These are phyloP conservation scores for Anthoscopus minutus DNA, from an alignment of 2,113 vertebrate species.

Conservation along the genomic window DNA sequence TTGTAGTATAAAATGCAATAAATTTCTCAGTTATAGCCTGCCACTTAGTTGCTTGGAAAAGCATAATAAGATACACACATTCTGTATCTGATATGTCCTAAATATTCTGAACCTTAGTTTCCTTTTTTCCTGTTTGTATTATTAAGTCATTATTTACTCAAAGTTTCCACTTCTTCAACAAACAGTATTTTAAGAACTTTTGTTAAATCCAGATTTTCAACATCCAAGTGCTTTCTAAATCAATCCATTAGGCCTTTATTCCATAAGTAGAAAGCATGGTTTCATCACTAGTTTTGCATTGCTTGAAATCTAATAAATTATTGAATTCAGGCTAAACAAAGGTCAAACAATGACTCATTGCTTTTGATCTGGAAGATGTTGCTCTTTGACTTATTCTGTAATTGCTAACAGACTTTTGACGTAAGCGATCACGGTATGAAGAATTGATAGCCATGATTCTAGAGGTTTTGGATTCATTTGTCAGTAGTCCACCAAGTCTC, in stretches of 20 bases:
- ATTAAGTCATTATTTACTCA: background rate
- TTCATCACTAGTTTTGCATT: background rate
- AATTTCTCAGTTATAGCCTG: background rate
- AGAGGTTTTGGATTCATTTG: background rate
- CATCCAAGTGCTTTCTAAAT: background rate
- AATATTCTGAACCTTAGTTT: background rate
- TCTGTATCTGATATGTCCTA: background rate
- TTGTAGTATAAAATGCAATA: background rate
- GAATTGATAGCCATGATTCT: background rate
- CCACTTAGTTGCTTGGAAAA: background rate
- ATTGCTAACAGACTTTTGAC: slow-evolving; percentile 24
- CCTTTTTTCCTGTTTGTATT: background rate
- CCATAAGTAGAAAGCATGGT: background rate
- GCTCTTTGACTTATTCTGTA: slow-evolving; percentile 13
- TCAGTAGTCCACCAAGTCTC: background rate
- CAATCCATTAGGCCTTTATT: background rate
- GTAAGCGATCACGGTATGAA: background rate
- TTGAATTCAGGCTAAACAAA: slow-evolving; percentile 3
- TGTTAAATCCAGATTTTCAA: background rate
- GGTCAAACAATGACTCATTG: slow-evolving; percentile 42
- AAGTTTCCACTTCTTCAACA: background rate
- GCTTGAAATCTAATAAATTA: slow-evolving; percentile 2
- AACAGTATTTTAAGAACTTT: background rate
- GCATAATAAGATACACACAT: background rate
- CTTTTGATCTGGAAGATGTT: background rate